phyloP scores from a whole-genome alignment of 2,888 invertebrate genomes.

The Epirrhoe alternata region DNA sequence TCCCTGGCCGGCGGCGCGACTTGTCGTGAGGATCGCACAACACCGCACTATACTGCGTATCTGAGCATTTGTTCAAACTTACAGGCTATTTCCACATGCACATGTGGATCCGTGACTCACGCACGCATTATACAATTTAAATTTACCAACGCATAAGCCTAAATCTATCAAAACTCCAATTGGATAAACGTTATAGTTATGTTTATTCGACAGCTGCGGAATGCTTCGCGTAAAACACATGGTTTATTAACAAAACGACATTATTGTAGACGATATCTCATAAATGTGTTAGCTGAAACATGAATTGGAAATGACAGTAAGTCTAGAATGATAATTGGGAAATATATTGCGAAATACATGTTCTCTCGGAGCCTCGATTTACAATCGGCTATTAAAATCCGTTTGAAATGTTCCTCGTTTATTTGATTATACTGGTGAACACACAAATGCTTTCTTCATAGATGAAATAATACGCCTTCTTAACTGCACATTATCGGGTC shows the following conservation, averaged over 20 bases:
- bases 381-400: no score
- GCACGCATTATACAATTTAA: conserved; percentile 69
- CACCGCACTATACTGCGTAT: conserved; percentile 56
- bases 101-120: conserved; percentile 81
- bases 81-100: conserved; percentile 80
- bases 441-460: no score
- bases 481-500: no score
- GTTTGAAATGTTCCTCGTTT: no score
- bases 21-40: conserved; percentile 72
- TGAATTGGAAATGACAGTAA: no score
- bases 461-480: no score
- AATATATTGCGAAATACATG: no score
- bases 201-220: conserved; percentile 53
- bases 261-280: no score
- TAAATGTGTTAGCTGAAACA: no score
- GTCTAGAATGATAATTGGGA: no score
- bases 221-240: conserved; percentile 44
- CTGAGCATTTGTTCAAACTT: conserved; percentile 77
- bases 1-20: conserved; percentile 71
- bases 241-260: conserved; percentile 6
- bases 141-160: conserved; percentile 57
- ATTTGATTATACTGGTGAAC: no score
- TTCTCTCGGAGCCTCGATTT: no score
- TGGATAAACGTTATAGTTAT: conserved; percentile 63
- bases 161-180: conserved; percentile 61